Base-by-base conservation (phyloP, 1,140 invertebrate species). In the Drosophila rhopaloa region DNA sequence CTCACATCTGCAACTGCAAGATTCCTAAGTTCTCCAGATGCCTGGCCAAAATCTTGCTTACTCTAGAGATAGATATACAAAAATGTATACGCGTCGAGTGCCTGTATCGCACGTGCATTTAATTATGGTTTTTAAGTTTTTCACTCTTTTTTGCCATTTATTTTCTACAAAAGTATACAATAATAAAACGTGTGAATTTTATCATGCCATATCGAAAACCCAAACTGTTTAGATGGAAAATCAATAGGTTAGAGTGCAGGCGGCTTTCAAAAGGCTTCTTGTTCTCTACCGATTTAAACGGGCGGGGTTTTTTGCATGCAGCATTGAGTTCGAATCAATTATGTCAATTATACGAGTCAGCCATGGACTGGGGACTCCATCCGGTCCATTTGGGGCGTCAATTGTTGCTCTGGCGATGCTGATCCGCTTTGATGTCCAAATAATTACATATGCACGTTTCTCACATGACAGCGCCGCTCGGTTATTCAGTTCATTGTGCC, bases 261-360 rank as follows among this genome's bases (percentile, higher is more conserved):
- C 35, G 37, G 38, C 46, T 4, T 40, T 67, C 9, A 11, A 38
- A 65, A 40, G 62, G 62, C 37, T 43, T 14, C n/a, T 14, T n/a
- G n/a, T 53, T 65, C 41, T 35, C n/a, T 10, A 13, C 61, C 38
- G 50, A 38, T 10, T 40, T 47, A 29, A 50, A 66, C 35, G 61
- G 32, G 41, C 24, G 35, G 37, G 44, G 40, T 41, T 65, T 46
- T 11, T 6, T 43, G 57, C 40, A 29, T 71, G 67, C 67, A 48
- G 65, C 32, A 62, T 75, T 58, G 38, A 53, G 76, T 73, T 89
- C 53, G 67, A 59, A 62, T 60, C 80, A 89, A 89, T 90, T 89
- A 84, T 75, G 60, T 81, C 77, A 88, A 88, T 90, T 88, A 79
- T 79, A 68, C 51, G 66, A 78, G 51, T 53, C 35, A 29, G 51